phyloP scores from a whole-genome alignment of 2,113 vertebrate species.

The Gnathonemus longibarbis region DNA sequence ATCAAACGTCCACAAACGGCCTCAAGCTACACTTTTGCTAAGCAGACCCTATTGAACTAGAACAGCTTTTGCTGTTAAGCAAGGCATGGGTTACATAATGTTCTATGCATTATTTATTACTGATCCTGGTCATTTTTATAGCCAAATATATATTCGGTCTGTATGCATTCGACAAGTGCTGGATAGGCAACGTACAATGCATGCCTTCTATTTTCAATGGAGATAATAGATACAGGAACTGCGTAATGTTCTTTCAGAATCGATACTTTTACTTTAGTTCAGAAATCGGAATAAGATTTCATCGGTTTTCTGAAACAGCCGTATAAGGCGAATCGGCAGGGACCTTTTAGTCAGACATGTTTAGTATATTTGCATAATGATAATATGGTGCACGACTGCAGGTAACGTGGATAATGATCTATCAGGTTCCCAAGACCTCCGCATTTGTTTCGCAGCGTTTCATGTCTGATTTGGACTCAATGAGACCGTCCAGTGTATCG shows the following conservation, averaged over 20 bases:
- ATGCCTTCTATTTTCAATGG: neutral
- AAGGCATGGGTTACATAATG: slow-evolving; percentile 27
- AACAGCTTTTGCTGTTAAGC: slow-evolving; percentile 41
- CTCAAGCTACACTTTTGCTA: slow-evolving; percentile 55
- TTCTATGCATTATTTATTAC: slow-evolving; percentile 13
- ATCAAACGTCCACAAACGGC: slow-evolving; percentile 70
- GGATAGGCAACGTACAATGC: neutral
- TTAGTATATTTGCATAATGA: neutral
- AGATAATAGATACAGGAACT: neutral
- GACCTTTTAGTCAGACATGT: neutral
- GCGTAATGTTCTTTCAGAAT: neutral
- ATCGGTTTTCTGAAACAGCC: neutral
- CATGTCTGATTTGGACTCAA: neutral
- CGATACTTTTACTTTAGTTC: neutral
- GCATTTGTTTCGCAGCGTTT: neutral
- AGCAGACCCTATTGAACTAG: slow-evolving; percentile 31
- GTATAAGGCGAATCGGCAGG: neutral
- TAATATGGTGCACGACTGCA: neutral
- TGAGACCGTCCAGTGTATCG: neutral
- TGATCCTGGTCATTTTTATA: slow-evolving; percentile 13
- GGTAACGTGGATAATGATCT: neutral
- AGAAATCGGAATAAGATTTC: neutral
- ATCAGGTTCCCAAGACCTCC: neutral
- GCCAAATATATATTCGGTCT: neutral
- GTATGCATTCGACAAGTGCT: neutral